A percentile compares a stretch with the other conserved stretches of the same genome.
Evolutionary conservation across 2,888 invertebrate species (phyloP).

Genomic region (Drosophila subsilvestris): DNA sequence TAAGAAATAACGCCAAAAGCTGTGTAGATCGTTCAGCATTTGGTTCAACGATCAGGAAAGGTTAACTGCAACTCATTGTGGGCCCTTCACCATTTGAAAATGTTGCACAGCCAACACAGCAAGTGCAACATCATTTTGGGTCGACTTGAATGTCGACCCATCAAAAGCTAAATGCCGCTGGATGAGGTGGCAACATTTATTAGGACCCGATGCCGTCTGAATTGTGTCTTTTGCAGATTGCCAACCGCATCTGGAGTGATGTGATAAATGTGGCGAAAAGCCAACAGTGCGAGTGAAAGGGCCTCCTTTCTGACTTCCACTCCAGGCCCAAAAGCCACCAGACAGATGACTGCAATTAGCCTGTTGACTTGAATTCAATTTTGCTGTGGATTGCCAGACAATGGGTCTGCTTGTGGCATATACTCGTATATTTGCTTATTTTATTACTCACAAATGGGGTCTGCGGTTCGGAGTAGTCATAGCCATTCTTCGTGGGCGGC

Average conservation of each 20-base stretch:
- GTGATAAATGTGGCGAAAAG: conserved; percentile 41
- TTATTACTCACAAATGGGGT: conserved; percentile 81
- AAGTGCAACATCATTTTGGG: conserved; percentile 63
- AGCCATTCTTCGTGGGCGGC: conserved; percentile 88
- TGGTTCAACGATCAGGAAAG: conserved; percentile 36
- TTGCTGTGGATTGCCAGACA: conserved; percentile 25
- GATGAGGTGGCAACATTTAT: conserved; percentile 42
- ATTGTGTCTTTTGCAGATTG: conserved; percentile 8
- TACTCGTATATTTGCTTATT: not conserved
- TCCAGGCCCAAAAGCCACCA: conserved; percentile 21
- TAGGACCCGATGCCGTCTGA: not conserved
- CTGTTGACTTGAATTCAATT: conserved; percentile 64
- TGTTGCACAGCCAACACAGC: conserved; percentile 53
- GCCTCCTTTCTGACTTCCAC: not conserved
- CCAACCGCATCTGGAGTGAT: conserved; percentile 32
- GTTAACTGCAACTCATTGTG: conserved; percentile 38
- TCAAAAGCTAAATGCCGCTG: conserved; percentile 1
- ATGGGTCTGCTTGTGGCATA: not conserved
- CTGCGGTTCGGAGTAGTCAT: conserved; percentile 89
- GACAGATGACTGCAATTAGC: conserved; percentile 66
- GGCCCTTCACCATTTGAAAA: conserved; percentile 47
- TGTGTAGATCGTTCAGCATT: conserved; percentile 5
- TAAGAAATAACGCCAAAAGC: conserved; percentile 15
- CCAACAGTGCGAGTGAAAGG: conserved; percentile 7
- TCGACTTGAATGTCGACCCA: conserved; percentile 48